Evolutionary conservation across 2,113 vertebrate species (phyloP).

Genomic region (Pungitius pungitius): DNA sequence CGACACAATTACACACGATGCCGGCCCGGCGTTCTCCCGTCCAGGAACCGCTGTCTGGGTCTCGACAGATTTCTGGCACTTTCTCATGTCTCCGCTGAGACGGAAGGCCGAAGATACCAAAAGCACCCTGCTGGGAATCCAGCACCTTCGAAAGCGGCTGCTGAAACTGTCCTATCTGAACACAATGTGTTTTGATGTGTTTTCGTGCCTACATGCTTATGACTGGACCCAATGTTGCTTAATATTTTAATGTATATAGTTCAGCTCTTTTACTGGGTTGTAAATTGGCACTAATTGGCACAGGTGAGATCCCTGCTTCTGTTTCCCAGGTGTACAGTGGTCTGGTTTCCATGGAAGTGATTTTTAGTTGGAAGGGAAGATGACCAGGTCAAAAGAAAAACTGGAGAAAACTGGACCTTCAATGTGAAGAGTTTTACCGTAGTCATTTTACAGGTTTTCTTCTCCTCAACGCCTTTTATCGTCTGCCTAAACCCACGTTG

Average conservation of each 20-base stretch:
- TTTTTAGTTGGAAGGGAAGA: neutral
- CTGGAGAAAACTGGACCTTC: neutral
- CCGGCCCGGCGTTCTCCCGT: slow-evolving; percentile 6
- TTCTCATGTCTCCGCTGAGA: slow-evolving; percentile 5
- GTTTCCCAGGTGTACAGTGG: neutral
- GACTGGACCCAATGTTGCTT: neutral
- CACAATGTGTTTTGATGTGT: neutral
- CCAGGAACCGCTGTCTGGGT: slow-evolving; percentile 19
- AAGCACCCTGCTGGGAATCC: neutral
- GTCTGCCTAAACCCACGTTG: neutral
- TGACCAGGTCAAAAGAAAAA: neutral
- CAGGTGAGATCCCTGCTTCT: slow-evolving; percentile 16
- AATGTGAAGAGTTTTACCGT: too few relatives aligned
- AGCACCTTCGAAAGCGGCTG: slow-evolving; percentile 1
- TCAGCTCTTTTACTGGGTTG: neutral
- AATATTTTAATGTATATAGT: slow-evolving; percentile 5
- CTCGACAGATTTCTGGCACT: slow-evolving; percentile 17
- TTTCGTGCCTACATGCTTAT: neutral
- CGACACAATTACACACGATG: slow-evolving; percentile 19
- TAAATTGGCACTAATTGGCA: slow-evolving; percentile 15
- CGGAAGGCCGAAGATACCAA: neutral
- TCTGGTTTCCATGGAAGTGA: neutral
- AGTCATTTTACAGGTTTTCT: too few relatives aligned
- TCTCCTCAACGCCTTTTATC: too few relatives aligned
- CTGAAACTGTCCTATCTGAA: slow-evolving; percentile 7